A percentile compares a stretch with the other conserved stretches of the same genome.
Conservation (phyloP, 2,797 vertebrate genomes). For the Calcarius lapponicus region DNA sequence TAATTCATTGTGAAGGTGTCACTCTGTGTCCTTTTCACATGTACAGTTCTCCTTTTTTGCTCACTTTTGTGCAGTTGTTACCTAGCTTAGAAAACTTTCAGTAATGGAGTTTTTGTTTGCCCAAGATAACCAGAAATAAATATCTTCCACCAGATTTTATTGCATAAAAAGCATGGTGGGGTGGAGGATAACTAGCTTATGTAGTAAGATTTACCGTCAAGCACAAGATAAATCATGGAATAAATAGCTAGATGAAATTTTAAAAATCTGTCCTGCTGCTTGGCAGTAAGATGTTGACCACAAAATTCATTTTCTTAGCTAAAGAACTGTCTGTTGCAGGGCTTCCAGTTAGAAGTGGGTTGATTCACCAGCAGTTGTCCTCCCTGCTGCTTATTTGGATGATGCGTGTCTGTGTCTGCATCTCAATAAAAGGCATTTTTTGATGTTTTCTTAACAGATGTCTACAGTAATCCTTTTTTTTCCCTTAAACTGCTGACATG, state of each 20-base stretch:
- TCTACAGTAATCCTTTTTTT: not conserved
- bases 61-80: not conserved
- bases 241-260: not conserved
- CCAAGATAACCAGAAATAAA: not conserved
- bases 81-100: not conserved
- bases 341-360: not conserved
- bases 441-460: slow-evolving; percentile 16
- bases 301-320: not conserved
- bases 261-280: not conserved
- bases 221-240: not conserved
- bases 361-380: not conserved
- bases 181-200: not conserved
- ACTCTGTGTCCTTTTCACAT: not conserved
- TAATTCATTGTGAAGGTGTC: not conserved
- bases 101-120: not conserved
- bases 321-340: not conserved
- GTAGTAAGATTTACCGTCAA: not conserved
- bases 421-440: not conserved
- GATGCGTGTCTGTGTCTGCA: not conserved
- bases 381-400: slow-evolving; percentile 14
- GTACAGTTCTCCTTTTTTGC: not conserved
- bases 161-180: not conserved
- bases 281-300: not conserved
- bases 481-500: not conserved
- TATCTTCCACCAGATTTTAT: not conserved